Evolutionary conservation across 2,888 invertebrate species (phyloP), one percentile per base, ranked within the genome.

Genomic region (Notodonta ziczac): DNA sequence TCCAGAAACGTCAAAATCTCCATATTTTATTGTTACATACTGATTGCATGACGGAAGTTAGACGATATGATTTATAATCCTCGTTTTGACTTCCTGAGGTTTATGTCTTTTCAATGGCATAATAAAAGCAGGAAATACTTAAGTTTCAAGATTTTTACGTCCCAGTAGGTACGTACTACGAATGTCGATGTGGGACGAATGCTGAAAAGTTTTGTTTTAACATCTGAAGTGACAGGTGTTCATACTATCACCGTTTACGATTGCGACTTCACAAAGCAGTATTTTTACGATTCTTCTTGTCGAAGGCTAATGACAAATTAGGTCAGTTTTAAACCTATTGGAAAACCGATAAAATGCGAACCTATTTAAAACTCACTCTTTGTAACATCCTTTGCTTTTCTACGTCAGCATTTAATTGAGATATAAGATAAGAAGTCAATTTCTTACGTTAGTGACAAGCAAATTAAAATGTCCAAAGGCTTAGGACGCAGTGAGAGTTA

Each of bases 161-260:
- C 74, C 76, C 72, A 72, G 73, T 12, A 16, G 72, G 73, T 12
- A 16, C 14, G 70, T 71, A 70, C 73, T 72, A 73, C 72, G 72
- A 72, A 71, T 74, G 77, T 73, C 73, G 64, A 76, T 74, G 74
- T 72, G 61, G 55, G 52, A 16, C 52, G 32, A 66, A 73, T 60
- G 67, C 63, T 70, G 69, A 65, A 79, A 76, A 68, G 67, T 79
- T 52, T 62, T 55, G 62, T 68, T 65, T 73, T 78, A 72, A 76
- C 76, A 74, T 77, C 72, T 72, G 70, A 63, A 62, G 80, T 78
- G 79, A 75, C 82, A 81, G 82, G 80, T 82, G 81, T 74, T 74
- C 69, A 69, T 76, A 76, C 78, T 78, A 82, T 82, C 77, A 76
- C 61, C 80, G 72, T 82, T 82, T 82, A 81, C 80, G 82, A 81